Conservation (phyloP, 2,113 vertebrate genomes). For the Lampris megalopsis region DNA sequence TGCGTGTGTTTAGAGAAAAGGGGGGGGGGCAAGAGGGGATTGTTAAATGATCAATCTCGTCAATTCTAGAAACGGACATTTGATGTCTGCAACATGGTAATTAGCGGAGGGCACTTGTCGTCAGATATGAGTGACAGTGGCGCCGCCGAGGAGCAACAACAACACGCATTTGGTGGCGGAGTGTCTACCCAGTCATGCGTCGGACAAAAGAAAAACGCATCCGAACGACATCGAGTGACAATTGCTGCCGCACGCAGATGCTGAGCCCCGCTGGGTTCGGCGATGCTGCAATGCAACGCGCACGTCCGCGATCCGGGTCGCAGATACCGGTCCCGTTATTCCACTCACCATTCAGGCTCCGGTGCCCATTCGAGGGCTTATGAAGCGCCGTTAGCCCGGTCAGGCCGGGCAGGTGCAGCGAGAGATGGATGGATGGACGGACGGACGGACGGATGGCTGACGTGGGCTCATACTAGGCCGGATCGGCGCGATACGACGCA, state of each 20-base stretch:
- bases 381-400: conserved; percentile 46
- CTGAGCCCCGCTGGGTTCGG: too few species aligned
- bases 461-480: conserved; percentile 50
- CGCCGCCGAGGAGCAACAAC: too few species aligned
- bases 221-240: too few species aligned
- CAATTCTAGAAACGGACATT: not conserved
- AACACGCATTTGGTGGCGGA: not conserved
- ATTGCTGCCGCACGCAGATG: too few species aligned
- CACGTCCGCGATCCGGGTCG: too few species aligned
- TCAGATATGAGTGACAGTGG: too few species aligned
- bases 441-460: too few species aligned
- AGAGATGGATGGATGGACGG: too few species aligned
- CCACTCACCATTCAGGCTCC: conserved; percentile 76
- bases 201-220: too few species aligned
- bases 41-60: conserved; percentile 19
- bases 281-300: too few species aligned
- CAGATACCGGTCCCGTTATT: not conserved
- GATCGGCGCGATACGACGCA: conserved; percentile 11
- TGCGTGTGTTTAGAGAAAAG: not conserved
- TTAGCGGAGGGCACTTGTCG: too few species aligned
- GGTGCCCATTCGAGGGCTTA: conserved; percentile 45
- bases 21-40: not conserved
- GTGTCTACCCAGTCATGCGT: not conserved
- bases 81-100: too few species aligned
- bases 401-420: conserved; percentile 27